Evolutionary conservation across 2,113 vertebrate genomes (phyloP), one percentile per base, ranked within the genome.

Genomic region (Zosterops hypoxanthus): DNA sequence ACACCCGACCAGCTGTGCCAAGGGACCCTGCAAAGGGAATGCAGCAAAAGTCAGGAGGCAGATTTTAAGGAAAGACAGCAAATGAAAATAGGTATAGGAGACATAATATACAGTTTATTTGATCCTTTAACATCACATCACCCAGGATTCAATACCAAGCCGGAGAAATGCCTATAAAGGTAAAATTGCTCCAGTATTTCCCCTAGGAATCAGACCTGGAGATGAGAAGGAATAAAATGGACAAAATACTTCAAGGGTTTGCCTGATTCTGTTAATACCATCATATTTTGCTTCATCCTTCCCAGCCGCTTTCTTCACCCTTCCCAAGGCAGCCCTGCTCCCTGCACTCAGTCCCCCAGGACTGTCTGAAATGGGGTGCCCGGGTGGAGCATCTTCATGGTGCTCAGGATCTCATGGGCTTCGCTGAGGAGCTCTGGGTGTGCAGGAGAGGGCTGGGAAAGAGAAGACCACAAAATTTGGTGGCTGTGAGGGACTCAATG

Each of bases 1-100:
- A 99, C n/a, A 98, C 96, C 4, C 99, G 98, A 0, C 99, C 99
- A 0, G 98, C 98, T 3, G 99, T 99, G 46, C 99, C 99, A 3
- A 98, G 94, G 21, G 99, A 99, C 8, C 99, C 99, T 99, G 64
- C 47, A 50, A 91, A 22, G 79, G 88, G 33, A 97, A 76, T 1
- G 0, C 87, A 71, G 36, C 5, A 24, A 8, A 82, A 14, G 14
- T 56, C 92, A 77, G 60, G 6, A 52, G 61, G 21, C 2, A 2
- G 5, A n/a, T 47, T 52, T 63, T 34, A 22, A 60, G 41, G 55
- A 49, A 52, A 15, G 31, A 42, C 34, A 83, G 34, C 39, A 10
- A 29, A 44, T n/a, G 29, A 64, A 28, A 83, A 41, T 11, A 78
- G 31, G 16, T 9, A 24, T 1, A 60, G 29, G n/a, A 77, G 20